Base-by-base conservation (phyloP, 2,113 vertebrate species). In the Anhinga rufa region DNA sequence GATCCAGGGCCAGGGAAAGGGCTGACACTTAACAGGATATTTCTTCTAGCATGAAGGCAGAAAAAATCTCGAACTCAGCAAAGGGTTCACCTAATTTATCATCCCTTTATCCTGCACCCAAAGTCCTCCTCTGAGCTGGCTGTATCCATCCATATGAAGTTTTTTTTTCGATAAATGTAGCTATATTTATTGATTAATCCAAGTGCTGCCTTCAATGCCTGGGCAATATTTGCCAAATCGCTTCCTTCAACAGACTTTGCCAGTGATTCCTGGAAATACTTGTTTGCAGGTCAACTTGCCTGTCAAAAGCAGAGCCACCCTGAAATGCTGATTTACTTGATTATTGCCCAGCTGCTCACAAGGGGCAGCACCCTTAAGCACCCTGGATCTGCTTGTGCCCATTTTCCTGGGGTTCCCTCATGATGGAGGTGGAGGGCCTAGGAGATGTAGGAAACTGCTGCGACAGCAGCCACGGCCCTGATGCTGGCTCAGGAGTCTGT, bases 391-490 rank as follows among this genome's bases (percentile, higher is more conserved):
- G 24, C 21, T n/a, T 54, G 46, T 5, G 2, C 34, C 5, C 9
- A 3, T 71, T 70, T 51, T 70, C 44, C 34, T 57, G 64, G 49
- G 20, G 9, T 13, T 51, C 28, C 57, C 16, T 38, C 36, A 36
- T 0, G 3, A 28, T 42, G n/a, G 55, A 34, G 4, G 2, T 13
- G 17, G n/a, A 76, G 28, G 42, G 48, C 9, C 13, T 32, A 77
- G 51, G 66, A n/a, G 25, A 54, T 26, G 29, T 17, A 6, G 46
- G 29, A 61, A 60, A n/a, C 22, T 22, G 34, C 52, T 46, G 70
- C 0, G 4, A 18, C 44, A 74, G 42, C 1, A 1, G 17, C n/a
- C 16, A 9, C 5, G 1, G 31, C 17, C 36, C 26, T 1, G 2
- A 5, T 22, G 29, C 31, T 2, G 1, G 5, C 20, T 51, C 1